Percentiles rank a stretch among this genome's conserved stretches.
phyloP scores from a whole-genome alignment of 2,888 invertebrate genomes.

The Caenorhabditis doughertyi region DNA sequence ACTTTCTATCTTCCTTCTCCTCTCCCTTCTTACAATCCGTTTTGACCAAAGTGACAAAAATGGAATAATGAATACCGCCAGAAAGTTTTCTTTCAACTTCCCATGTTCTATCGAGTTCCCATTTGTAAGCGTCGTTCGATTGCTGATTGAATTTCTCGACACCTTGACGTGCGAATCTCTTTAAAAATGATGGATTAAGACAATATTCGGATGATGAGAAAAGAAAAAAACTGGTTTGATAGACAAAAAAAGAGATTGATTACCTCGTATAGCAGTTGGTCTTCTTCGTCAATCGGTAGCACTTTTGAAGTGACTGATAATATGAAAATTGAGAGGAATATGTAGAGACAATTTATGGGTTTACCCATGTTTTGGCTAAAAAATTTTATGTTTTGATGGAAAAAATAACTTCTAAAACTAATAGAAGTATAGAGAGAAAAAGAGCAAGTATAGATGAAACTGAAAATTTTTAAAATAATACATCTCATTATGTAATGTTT shows the following conservation, averaged over 20 bases:
- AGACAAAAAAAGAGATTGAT: constrained; percentile 36
- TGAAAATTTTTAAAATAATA: too few species aligned
- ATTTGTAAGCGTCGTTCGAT: constrained; percentile 73
- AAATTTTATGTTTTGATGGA: neutral
- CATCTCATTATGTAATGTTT: too few species aligned
- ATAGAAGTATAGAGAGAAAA: neutral
- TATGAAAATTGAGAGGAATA: neutral
- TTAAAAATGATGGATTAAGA: constrained; percentile 41
- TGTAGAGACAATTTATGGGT: constrained; percentile 11
- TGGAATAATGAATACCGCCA: constrained; percentile 72
- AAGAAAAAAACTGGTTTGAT: constrained; percentile 46
- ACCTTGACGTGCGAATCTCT: constrained; percentile 71
- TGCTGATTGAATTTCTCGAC: constrained; percentile 72
- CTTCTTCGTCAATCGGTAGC: constrained; percentile 59
- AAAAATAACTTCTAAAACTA: neutral
- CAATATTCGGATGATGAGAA: constrained; percentile 20
- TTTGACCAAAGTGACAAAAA: constrained; percentile 71
- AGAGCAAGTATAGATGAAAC: neutral
- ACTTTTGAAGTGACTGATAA: constrained; percentile 41
- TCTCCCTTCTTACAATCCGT: constrained; percentile 74
- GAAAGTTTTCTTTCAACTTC: constrained; percentile 67
- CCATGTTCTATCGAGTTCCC: constrained; percentile 69
- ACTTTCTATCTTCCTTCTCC: constrained; percentile 22
- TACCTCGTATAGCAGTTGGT: constrained; percentile 60
- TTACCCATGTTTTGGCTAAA: constrained; percentile 34